Evolutionary conservation across 2,888 invertebrate genomes (phyloP).

Genomic region (Cantharis rustica): DNA sequence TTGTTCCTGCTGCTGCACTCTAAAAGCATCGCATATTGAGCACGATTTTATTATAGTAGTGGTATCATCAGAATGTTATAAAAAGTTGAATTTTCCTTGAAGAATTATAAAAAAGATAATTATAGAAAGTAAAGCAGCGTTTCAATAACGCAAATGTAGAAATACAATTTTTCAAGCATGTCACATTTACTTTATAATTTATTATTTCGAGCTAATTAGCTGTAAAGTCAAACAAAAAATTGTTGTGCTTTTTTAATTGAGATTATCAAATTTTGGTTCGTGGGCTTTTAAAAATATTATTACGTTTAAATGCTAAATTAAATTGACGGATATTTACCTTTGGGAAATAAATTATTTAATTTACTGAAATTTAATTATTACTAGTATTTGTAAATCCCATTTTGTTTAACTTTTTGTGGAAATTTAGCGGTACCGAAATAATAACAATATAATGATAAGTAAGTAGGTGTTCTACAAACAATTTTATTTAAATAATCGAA

Average conservation of each 20-base stretch:
- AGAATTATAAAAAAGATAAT: not conserved
- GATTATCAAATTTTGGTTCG: not conserved
- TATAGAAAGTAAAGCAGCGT: not conserved
- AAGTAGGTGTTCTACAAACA: too few species aligned
- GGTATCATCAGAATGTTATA: not conserved
- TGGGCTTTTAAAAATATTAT: not conserved
- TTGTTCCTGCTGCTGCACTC: not conserved
- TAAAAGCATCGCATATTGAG: not conserved
- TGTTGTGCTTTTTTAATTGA: not conserved
- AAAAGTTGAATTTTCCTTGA: not conserved
- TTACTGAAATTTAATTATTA: too few species aligned
- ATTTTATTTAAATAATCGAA: too few species aligned
- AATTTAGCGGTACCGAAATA: too few species aligned
- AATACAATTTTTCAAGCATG: too few species aligned
- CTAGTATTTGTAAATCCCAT: too few species aligned
- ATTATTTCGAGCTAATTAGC: not conserved
- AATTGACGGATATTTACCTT: not conserved
- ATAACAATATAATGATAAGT: too few species aligned
- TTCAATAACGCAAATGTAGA: too few species aligned
- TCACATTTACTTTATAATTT: too few species aligned
- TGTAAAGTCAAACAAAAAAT: not conserved
- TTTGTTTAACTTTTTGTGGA: too few species aligned
- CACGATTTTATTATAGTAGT: not conserved
- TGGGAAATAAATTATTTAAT: not conserved
- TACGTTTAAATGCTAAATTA: not conserved